These are phyloP conservation scores for Pedicia rivosa DNA, from an alignment of 2,888 invertebrate genomes.

Conservation along the genomic window DNA sequence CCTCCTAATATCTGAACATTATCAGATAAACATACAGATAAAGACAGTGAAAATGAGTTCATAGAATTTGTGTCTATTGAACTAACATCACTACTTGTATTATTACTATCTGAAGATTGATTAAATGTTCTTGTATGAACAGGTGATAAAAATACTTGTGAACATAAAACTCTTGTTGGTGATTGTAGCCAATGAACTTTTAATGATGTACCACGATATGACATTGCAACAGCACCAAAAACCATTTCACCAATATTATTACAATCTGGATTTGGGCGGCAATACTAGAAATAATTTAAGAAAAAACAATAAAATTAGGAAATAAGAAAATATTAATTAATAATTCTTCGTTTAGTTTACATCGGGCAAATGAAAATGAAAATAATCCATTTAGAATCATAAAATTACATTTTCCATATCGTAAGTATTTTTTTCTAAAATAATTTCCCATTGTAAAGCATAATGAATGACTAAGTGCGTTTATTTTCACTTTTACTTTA, in stretches of 20 bases:
- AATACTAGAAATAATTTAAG: constrained; percentile 33
- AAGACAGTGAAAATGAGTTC: constrained; percentile 24
- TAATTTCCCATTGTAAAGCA: too few relatives aligned
- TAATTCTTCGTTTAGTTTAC: too few relatives aligned
- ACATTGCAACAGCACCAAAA: constrained; percentile 82
- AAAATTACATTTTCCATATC: background rate
- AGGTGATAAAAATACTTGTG: constrained; percentile 44
- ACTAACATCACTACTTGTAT: constrained; percentile 14
- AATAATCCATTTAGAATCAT: background rate
- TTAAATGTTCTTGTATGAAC: constrained; percentile 19
- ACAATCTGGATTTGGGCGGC: constrained; percentile 49
- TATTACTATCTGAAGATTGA: constrained; percentile 8
- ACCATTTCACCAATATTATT: constrained; percentile 77
- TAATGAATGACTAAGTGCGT: too few relatives aligned
- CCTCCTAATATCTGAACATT: constrained; percentile 8
- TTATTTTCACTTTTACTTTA: too few relatives aligned
- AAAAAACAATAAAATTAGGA: background rate
- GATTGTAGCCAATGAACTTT: constrained; percentile 46
- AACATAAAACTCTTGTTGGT: constrained; percentile 36
- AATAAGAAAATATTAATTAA: too few relatives aligned
- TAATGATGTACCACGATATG: constrained; percentile 69
- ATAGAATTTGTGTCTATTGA: constrained; percentile 28
- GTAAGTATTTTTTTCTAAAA: too few relatives aligned
- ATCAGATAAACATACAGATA: constrained; percentile 20
- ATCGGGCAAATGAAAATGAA: too few relatives aligned